Evolutionary conservation across 2,888 invertebrate species (phyloP), one percentile per base, ranked within the genome.

Genomic region (Cephus spinipes): DNA sequence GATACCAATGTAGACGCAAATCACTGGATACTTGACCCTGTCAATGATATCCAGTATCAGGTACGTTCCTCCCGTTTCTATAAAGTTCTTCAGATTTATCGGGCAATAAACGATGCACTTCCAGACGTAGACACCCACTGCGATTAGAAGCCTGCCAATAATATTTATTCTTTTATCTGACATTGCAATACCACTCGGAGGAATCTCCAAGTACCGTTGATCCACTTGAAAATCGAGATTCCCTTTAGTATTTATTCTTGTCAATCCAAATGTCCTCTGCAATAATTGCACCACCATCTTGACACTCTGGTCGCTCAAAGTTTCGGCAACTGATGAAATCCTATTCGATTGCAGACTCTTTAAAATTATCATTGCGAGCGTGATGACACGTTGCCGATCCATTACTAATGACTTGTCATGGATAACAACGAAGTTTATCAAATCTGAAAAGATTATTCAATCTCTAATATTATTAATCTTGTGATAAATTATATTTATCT

Each of bases 91-190:
- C 9, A 90, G 83, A 40, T 84, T 86, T 12, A 71, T 76, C 4
- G 88, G 83, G 75, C 86, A 87, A 79, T 83, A 81, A 1, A 89
- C 78, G 35, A 92, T 82, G 75, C 87, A 87, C 76, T 91, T 89
- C 93, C 93, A 93, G 35, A 92, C 83, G 79, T 91, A 92, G 76
- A 90, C 89, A 33, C 92, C 88, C 15, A 89, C 85, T 31, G 90
- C 88, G 76, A 93, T 86, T n/a, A 92, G 80, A 68, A 92, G 84
- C 80, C 90, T 91, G 32, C 36, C 11, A 30, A 74, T 69, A 55
- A 32, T 76, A 77, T 76, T 55, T 33, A n/a, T 12, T 69, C 1
- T 69, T n/a, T n/a, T 69, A 69, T 12, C 40, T 12, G 71, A 69
- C 3, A 30, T 74, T 73, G 1, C 9, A 36, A 15, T 15, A 69